Percentiles rank a stretch among this genome's conserved stretches.
phyloP scores from a whole-genome alignment of 2,113 vertebrate genomes.

The Scalopus aquaticus region DNA sequence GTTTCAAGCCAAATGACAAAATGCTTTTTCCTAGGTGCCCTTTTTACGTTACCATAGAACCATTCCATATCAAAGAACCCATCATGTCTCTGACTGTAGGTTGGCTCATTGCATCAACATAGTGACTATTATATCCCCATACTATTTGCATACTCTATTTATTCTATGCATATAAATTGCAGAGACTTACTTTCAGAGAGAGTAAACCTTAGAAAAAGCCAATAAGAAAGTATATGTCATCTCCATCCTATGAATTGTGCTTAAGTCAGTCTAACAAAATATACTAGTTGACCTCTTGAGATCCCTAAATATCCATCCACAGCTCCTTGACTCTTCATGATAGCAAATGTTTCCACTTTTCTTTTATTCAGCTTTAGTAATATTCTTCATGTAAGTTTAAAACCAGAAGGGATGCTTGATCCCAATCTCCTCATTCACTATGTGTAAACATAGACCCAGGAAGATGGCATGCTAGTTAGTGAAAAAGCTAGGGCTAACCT shows the following conservation, averaged over 20 bases:
- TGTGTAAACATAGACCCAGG: neutral
- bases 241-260: neutral
- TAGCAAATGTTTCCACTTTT: constrained; percentile 9
- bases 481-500: neutral
- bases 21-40: neutral
- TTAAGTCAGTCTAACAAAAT: constrained; percentile 26
- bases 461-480: neutral
- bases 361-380: neutral
- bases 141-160: neutral
- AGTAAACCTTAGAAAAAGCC: constrained; percentile 7
- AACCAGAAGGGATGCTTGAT: constrained; percentile 13
- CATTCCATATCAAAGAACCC: neutral
- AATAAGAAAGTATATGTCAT: neutral
- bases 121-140: neutral
- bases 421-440: neutral
- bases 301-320: neutral
- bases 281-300: neutral
- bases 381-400: neutral
- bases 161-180: neutral
- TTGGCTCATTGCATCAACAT: neutral
- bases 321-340: neutral
- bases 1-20: constrained; percentile 17
- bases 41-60: constrained; percentile 29
- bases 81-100: constrained; percentile 18
- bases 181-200: constrained; percentile 24